A percentile compares a stretch with the other conserved stretches of the same genome.
phyloP scores from a whole-genome alignment of 1,140 invertebrate genomes.

The Calephelis nemesis region DNA sequence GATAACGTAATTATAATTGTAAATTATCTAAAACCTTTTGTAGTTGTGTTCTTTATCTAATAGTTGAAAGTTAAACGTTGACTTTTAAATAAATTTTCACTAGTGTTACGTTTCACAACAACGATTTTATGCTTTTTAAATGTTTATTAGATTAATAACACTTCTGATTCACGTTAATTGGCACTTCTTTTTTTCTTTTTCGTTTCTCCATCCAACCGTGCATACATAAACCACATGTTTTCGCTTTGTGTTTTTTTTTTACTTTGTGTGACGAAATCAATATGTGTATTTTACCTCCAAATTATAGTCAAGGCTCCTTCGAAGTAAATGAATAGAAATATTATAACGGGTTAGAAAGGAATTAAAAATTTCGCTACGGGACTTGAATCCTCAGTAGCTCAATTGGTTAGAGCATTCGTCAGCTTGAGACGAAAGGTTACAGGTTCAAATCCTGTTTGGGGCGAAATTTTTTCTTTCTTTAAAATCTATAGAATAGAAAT shows the following conservation, averaged over 20 bases:
- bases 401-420: too few relatives aligned
- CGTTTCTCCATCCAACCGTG: neutral
- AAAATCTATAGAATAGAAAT: too few relatives aligned
- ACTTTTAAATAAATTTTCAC: constrained; percentile 5
- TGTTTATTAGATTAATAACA: constrained; percentile 45
- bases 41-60: constrained; percentile 26
- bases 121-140: constrained; percentile 66
- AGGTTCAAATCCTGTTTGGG: too few relatives aligned
- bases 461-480: too few relatives aligned
- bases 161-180: constrained; percentile 67
- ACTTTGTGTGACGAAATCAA: neutral
- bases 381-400: too few relatives aligned
- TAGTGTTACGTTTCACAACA: constrained; percentile 59
- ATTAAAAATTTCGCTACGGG: too few relatives aligned
- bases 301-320: too few relatives aligned
- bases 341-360: too few relatives aligned
- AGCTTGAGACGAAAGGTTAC: too few relatives aligned
- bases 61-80: constrained; percentile 19
- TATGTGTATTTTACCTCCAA: neutral
- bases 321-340: too few relatives aligned
- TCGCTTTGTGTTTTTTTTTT: constrained; percentile 10
- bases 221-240: constrained; percentile 3
- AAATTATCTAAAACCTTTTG: constrained; percentile 23
- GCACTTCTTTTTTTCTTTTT: constrained; percentile 55
- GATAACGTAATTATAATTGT: constrained; percentile 52